Percentiles rank a stretch among this genome's conserved stretches.
Conservation (phyloP, 1,140 invertebrate genomes). For the Chrysomallon squamiferum region DNA sequence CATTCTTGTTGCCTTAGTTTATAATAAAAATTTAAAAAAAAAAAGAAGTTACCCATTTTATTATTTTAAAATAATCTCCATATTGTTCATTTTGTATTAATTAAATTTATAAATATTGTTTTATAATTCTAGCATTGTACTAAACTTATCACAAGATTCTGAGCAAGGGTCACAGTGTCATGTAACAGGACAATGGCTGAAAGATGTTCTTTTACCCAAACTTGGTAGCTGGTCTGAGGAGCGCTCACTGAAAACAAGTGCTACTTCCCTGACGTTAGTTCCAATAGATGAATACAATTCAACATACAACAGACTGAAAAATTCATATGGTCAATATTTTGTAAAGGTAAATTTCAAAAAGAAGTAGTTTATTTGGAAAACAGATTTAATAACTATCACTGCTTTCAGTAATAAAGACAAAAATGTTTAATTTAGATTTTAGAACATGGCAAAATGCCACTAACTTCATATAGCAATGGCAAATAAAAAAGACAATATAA, state of each 20-base stretch:
- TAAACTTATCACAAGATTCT: background rate
- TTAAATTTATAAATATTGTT: slow-evolving; percentile 9
- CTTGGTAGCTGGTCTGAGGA: slow-evolving; percentile 72
- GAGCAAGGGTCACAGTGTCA: slow-evolving; percentile 7
- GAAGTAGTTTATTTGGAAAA: too few relatives aligned
- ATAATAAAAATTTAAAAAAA: too few relatives aligned
- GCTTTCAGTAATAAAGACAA: background rate
- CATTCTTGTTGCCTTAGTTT: too few relatives aligned
- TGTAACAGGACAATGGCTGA: slow-evolving; percentile 55
- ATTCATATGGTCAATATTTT: slow-evolving; percentile 78
- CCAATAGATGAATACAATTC: slow-evolving; percentile 74
- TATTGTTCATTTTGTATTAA: too few relatives aligned
- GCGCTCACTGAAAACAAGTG: slow-evolving; percentile 41
- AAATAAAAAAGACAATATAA: background rate
- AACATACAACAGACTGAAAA: slow-evolving; percentile 79
- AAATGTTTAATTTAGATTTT: slow-evolving; percentile 18
- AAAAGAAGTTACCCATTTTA: too few relatives aligned
- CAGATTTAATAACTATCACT: too few relatives aligned
- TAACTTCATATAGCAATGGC: background rate
- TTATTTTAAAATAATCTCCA: too few relatives aligned
- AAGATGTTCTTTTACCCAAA: slow-evolving; percentile 67
- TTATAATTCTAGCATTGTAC: background rate
- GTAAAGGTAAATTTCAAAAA: slow-evolving; percentile 72
- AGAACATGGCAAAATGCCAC: background rate
- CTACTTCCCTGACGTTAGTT: slow-evolving; percentile 73